Conservation (phyloP, 2,113 vertebrate species). For the Rhadina sibilatrix region DNA sequence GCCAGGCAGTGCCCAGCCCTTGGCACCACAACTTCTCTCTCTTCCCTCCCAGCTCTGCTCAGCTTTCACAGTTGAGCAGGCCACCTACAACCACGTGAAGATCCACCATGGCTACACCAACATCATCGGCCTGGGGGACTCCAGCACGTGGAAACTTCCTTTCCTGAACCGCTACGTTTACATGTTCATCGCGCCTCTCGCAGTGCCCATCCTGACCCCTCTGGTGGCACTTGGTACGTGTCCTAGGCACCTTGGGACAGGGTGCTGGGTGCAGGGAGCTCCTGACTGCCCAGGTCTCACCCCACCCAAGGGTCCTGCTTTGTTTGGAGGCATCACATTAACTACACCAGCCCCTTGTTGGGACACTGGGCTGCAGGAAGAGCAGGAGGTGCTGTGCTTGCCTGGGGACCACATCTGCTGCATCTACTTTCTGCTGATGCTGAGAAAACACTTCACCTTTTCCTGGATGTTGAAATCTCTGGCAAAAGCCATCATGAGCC, state of each 20-base stretch:
- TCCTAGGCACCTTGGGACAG: background rate
- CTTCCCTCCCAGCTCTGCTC: conserved; percentile 81
- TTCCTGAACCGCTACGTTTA: conserved; percentile 83
- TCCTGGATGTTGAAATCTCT: background rate
- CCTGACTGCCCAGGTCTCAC: background rate
- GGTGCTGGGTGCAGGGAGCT: background rate
- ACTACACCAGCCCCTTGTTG: background rate
- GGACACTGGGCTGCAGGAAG: background rate
- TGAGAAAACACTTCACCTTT: background rate
- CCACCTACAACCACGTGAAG: conserved; percentile 83
- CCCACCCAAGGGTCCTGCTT: background rate
- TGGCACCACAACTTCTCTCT: background rate
- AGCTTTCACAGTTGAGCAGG: conserved; percentile 79
- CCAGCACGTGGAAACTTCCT: conserved; percentile 89
- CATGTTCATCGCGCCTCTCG: conserved; percentile 86
- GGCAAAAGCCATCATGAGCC: background rate
- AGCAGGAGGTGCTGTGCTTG: background rate
- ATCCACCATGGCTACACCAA: conserved; percentile 93
- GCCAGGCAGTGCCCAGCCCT: background rate
- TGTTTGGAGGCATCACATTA: background rate
- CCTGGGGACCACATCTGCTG: background rate
- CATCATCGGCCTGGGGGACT: conserved; percentile 88
- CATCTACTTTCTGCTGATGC: background rate
- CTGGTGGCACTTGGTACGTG: conserved; percentile 83
- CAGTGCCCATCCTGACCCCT: conserved; percentile 84